Evolutionary conservation across 1,140 invertebrate species (phyloP).

Genomic region (Lasaia peninsularis): DNA sequence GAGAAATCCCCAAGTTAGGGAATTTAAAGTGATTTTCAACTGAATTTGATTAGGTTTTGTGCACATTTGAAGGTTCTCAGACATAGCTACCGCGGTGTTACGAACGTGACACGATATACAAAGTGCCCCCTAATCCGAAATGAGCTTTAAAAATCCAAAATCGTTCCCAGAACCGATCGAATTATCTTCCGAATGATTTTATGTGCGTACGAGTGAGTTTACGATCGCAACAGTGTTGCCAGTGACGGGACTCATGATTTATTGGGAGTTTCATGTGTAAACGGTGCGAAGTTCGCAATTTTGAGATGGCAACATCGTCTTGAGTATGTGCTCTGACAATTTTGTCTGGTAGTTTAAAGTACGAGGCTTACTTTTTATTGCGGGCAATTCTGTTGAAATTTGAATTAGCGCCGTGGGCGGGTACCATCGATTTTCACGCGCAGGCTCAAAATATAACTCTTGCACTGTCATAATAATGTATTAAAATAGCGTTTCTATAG

Average conservation of each 20-base stretch:
- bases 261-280: slow-evolving; percentile 46
- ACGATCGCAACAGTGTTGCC: slow-evolving; percentile 65
- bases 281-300: slow-evolving; percentile 43
- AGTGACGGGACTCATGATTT: slow-evolving; percentile 40
- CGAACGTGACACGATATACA: slow-evolving; percentile 9
- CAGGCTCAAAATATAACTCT: neutral
- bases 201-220: slow-evolving; percentile 47
- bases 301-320: slow-evolving; percentile 51
- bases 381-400: slow-evolving; percentile 19
- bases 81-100: neutral
- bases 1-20: neutral
- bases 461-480: slow-evolving; percentile 2
- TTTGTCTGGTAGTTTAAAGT: slow-evolving; percentile 26
- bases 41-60: slow-evolving; percentile 2
- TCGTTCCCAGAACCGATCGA: slow-evolving; percentile 63
- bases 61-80: neutral
- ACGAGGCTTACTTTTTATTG: slow-evolving; percentile 20
- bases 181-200: slow-evolving; percentile 65
- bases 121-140: slow-evolving; percentile 16
- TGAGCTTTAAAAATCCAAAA: slow-evolving; percentile 38
- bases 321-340: slow-evolving; percentile 22
- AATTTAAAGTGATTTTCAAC: neutral
- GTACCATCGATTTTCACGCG: slow-evolving; percentile 9
- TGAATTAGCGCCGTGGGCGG: slow-evolving; percentile 17
- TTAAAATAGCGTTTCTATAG: neutral